Percentiles rank a stretch among this genome's conserved stretches.
phyloP scores from a whole-genome alignment of 2,888 invertebrate species.

The Hetaerina titia region DNA sequence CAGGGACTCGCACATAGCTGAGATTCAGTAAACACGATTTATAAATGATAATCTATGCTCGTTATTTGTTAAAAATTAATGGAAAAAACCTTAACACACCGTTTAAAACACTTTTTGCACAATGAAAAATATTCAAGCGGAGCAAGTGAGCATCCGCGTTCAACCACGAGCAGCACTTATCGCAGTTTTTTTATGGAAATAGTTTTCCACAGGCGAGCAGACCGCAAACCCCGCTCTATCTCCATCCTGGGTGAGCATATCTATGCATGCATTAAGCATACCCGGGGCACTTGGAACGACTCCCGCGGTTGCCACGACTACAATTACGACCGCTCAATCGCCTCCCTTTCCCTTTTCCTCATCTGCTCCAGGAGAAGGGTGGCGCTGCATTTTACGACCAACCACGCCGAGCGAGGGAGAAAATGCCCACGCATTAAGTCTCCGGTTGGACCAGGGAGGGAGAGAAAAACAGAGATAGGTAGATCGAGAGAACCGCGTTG shows the following conservation, averaged over 20 bases:
- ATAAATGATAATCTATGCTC: neutral
- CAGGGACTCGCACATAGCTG: neutral
- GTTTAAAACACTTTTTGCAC: neutral
- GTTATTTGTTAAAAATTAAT: no score
- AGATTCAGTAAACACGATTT: neutral
- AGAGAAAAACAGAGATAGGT: neutral
- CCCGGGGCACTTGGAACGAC: neutral
- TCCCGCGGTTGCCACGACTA: neutral
- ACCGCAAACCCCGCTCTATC: neutral
- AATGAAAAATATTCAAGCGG: no score
- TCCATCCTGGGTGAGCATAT: neutral
- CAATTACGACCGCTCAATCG: neutral
- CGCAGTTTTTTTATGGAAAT: neutral
- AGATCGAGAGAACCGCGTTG: neutral
- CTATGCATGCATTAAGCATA: neutral
- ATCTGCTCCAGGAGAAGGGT: neutral
- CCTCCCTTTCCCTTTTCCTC: neutral
- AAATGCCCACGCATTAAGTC: neutral
- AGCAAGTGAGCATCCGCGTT: no score
- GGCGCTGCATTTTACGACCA: neutral
- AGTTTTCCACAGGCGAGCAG: neutral
- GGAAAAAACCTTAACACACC: neutral
- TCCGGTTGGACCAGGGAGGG: neutral
- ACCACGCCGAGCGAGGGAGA: neutral
- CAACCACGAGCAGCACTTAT: neutral